Evolutionary conservation across 2,888 invertebrate genomes (phyloP).

Genomic region (Pantelozetes paolii): DNA sequence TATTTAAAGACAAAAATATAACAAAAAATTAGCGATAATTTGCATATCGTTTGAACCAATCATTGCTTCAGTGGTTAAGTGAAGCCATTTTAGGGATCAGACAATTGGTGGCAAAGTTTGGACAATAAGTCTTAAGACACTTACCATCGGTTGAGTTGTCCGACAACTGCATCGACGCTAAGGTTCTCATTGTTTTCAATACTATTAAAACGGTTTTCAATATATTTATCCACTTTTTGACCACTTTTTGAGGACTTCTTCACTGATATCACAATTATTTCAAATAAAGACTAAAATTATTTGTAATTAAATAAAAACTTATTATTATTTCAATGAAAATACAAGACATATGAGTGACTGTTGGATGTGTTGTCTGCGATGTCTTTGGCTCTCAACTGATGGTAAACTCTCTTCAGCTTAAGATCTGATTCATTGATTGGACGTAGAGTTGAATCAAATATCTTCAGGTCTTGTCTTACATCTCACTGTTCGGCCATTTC

Average conservation of each 20-base stretch:
- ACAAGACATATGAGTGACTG: neutral
- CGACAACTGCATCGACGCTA: neutral
- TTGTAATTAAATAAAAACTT: neutral
- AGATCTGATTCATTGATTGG: neutral
- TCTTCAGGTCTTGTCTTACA: neutral
- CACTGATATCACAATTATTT: conserved; percentile 15
- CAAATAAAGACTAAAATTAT: neutral
- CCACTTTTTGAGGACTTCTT: too few species aligned
- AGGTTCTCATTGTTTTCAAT: conserved; percentile 18
- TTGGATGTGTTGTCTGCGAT: neutral
- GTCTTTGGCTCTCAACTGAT: neutral
- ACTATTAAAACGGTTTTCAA: neutral
- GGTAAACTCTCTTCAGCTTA: neutral
- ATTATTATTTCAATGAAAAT: neutral
- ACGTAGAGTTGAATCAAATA: neutral
- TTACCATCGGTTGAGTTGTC: conserved; percentile 24
- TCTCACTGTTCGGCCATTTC: conserved; percentile 27
- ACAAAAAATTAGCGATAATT: neutral
- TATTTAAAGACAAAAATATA: neutral
- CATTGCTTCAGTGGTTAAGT: neutral
- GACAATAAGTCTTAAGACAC: neutral
- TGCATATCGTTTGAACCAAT: neutral
- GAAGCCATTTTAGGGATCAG: conserved; percentile 8
- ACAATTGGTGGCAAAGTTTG: neutral
- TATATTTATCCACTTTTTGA: conserved; percentile 7